phyloP scores from a whole-genome alignment of 2,888 invertebrate genomes.

The Heterodera filipjevi region DNA sequence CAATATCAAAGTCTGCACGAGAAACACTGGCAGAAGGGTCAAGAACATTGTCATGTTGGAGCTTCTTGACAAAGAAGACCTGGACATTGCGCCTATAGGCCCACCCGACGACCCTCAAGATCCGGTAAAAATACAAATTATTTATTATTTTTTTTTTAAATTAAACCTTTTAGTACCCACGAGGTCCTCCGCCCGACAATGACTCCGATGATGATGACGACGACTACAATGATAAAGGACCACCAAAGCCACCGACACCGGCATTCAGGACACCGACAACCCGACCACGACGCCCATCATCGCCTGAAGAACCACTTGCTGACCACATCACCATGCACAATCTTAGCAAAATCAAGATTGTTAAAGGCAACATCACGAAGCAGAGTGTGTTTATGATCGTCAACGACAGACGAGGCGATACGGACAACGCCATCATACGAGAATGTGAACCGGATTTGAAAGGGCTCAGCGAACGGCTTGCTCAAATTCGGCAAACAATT shows the following conservation, averaged over 20 bases:
- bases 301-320: background rate
- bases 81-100: background rate
- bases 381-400: background rate
- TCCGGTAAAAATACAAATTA: background rate
- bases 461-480: too few species aligned
- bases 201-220: background rate
- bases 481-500: background rate
- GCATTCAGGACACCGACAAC: background rate
- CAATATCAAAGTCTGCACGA: background rate
- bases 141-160: background rate
- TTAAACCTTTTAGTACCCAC: background rate
- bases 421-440: background rate
- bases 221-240: too few species aligned
- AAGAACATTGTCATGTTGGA: background rate
- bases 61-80: background rate
- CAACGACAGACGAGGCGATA: background rate
- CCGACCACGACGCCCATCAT: background rate
- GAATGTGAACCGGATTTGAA: background rate
- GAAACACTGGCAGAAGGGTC: background rate
- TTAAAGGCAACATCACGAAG: background rate
- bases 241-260: background rate
- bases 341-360: background rate
- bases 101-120: background rate
- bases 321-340: background rate
- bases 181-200: background rate